phyloP scores from a whole-genome alignment of 2,888 invertebrate species.

The Leptothorax acervorum region DNA sequence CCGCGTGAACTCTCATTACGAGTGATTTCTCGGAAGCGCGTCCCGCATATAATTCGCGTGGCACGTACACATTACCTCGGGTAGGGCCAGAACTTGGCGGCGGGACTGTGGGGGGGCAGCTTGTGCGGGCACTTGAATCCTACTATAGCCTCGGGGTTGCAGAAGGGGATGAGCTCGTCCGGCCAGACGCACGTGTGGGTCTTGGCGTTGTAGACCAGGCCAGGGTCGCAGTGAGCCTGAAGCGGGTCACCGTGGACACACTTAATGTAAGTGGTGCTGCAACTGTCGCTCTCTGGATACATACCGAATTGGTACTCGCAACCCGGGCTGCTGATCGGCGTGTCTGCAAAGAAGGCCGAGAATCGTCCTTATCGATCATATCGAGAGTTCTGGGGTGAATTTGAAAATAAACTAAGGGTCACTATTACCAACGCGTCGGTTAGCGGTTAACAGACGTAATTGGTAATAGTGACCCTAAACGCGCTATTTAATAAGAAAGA shows the following conservation, averaged over 20 bases:
- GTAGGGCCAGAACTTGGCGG: slow-evolving; percentile 97
- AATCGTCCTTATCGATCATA: background rate
- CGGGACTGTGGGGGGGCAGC: slow-evolving; percentile 92
- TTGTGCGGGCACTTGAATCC: slow-evolving; percentile 97
- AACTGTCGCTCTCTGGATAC: slow-evolving; percentile 92
- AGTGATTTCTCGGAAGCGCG: slow-evolving; percentile 18
- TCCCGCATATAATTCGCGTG: background rate
- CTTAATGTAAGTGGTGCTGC: slow-evolving; percentile 95
- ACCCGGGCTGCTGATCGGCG: slow-evolving; percentile 92
- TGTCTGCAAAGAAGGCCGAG: slow-evolving; percentile 87
- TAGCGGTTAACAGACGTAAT: no score
- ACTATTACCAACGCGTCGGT: no score
- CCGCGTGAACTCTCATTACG: background rate
- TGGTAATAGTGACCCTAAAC: background rate
- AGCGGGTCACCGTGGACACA: slow-evolving; percentile 94
- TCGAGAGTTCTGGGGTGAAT: background rate
- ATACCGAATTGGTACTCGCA: slow-evolving; percentile 96
- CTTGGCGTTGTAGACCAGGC: slow-evolving; percentile 95
- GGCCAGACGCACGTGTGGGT: slow-evolving; percentile 98
- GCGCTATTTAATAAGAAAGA: background rate
- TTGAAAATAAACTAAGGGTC: background rate
- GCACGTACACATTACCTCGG: slow-evolving; percentile 87
- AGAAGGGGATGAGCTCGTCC: slow-evolving; percentile 94
- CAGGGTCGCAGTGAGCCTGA: slow-evolving; percentile 94
- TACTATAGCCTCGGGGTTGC: slow-evolving; percentile 96